phyloP scores from a whole-genome alignment of 2,888 invertebrate species.

The Spicauda simplicius region DNA sequence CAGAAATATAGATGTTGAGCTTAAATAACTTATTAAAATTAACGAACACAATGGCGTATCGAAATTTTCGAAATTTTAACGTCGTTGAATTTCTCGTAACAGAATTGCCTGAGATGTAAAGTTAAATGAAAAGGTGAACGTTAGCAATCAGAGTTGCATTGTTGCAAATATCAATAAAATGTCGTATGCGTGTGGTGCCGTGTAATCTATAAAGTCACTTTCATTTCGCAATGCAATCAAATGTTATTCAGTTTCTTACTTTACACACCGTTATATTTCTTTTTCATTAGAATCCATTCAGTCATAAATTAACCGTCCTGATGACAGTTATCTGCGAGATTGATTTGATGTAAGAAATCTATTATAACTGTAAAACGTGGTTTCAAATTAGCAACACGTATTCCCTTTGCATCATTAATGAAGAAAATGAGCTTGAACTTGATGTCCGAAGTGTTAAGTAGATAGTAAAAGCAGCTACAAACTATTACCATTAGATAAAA shows the following conservation, averaged over 20 bases:
- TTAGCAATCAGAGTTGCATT: slow-evolving; percentile 8
- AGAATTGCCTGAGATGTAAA: background rate
- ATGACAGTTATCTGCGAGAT: background rate
- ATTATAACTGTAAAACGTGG: background rate
- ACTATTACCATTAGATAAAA: no score
- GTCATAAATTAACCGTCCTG: slow-evolving; percentile 6
- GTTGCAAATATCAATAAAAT: slow-evolving; percentile 17
- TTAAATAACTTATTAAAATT: no score
- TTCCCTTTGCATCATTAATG: background rate
- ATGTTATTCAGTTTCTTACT: slow-evolving; percentile 17
- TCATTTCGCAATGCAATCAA: slow-evolving; percentile 28
- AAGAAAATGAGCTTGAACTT: background rate
- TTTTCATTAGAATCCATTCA: slow-evolving; percentile 1
- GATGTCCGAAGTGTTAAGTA: background rate
- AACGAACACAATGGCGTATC: no score
- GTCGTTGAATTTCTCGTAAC: background rate
- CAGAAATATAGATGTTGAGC: no score
- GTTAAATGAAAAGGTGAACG: slow-evolving; percentile 16
- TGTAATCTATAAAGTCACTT: slow-evolving; percentile 18
- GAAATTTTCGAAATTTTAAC: no score
- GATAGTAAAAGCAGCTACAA: no score
- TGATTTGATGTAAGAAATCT: background rate
- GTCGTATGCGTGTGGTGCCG: slow-evolving; percentile 4
- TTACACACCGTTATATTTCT: slow-evolving; percentile 1
- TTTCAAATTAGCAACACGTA: no score